Evolutionary conservation across 1,140 invertebrate genomes (phyloP).

Genomic region (Eumaeus atala): DNA sequence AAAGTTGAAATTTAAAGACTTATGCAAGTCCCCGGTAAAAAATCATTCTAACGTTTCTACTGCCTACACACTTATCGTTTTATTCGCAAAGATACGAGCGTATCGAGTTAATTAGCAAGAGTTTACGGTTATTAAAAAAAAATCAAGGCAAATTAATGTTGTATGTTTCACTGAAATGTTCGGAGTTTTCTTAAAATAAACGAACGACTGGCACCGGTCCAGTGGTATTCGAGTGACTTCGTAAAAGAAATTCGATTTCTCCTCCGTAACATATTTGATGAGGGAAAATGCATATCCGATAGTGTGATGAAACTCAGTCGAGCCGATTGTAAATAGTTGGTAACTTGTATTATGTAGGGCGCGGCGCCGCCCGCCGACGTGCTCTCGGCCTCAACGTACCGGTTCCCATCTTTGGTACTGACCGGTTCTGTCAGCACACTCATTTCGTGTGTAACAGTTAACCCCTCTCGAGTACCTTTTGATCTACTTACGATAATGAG

Average conservation of each 20-base stretch:
- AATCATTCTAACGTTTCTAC: constrained; percentile 3
- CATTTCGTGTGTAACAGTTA: constrained; percentile 49
- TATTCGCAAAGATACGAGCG: constrained; percentile 1
- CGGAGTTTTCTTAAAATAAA: neutral
- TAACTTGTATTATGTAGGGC: constrained; percentile 32
- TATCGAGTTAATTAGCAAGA: constrained; percentile 7
- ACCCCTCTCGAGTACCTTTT: constrained; percentile 27
- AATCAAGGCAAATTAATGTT: neutral
- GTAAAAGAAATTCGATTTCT: constrained; percentile 14
- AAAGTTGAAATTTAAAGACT: constrained; percentile 19
- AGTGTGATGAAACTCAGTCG: constrained; percentile 22
- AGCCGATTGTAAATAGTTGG: neutral
- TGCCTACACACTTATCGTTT: constrained; percentile 1
- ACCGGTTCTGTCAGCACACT: constrained; percentile 57
- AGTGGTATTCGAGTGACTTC: constrained; percentile 7
- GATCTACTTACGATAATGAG: neutral
- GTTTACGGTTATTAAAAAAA: constrained; percentile 5
- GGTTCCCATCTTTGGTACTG: constrained; percentile 65
- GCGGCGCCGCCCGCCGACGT: constrained; percentile 50
- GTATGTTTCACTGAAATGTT: constrained; percentile 4
- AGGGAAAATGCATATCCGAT: constrained; percentile 7
- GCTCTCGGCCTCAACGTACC: constrained; percentile 57
- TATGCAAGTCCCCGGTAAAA: constrained; percentile 1
- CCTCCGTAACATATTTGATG: constrained; percentile 3
- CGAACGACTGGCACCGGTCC: neutral